A percentile compares a stretch with the other conserved stretches of the same genome.
phyloP scores from a whole-genome alignment of 53 echinoderm and acorn worm species.

The Echinometra lucunter region DNA sequence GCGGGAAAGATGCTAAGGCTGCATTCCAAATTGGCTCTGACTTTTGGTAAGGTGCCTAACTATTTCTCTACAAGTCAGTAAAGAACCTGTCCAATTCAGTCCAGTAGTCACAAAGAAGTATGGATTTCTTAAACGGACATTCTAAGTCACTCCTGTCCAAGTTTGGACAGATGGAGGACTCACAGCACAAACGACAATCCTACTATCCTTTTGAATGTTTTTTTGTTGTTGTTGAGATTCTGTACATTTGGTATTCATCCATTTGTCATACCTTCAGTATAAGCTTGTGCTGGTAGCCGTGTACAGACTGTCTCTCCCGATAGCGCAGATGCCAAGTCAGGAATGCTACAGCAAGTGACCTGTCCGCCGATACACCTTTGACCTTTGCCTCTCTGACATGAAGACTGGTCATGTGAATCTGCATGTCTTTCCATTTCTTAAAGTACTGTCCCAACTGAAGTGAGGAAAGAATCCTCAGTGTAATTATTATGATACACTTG shows the following conservation, averaged over 20 bases:
- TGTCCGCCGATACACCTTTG: background rate
- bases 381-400: background rate
- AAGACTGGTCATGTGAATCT: slow-evolving; percentile 14
- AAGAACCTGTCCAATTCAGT: no score
- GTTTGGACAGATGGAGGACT: no score
- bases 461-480: background rate
- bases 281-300: slow-evolving; percentile 17
- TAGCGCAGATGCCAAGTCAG: background rate
- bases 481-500: background rate
- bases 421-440: slow-evolving; percentile 45
- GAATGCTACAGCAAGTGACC: slow-evolving; percentile 13
- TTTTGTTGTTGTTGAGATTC: no score
- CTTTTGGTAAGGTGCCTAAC: no score
- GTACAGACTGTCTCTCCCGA: slow-evolving; percentile 16
- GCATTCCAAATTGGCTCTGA: no score
- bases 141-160: no score
- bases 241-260: background rate
- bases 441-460: slow-evolving; percentile 37
- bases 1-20: no score
- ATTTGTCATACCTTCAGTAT: slow-evolving; percentile 14
- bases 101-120: no score
- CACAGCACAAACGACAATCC: no score
- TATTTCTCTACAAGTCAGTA: no score
- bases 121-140: no score
- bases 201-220: no score